A percentile compares a stretch with the other conserved stretches of the same genome.
Evolutionary conservation across 2,888 invertebrate species (phyloP).

Genomic region (Chydorus sphaericus): DNA sequence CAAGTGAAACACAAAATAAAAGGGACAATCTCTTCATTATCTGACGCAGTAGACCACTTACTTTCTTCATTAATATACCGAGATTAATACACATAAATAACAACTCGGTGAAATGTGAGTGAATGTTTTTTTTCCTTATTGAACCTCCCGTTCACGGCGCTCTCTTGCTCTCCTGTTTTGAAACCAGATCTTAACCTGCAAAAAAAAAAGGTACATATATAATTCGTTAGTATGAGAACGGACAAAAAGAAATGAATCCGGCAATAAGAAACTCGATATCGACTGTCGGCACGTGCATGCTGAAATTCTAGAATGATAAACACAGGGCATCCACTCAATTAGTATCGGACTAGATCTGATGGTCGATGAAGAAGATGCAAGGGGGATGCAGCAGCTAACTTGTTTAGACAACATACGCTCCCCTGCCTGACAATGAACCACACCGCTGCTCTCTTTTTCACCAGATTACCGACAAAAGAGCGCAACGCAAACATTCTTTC

Average conservation of each 20-base stretch:
- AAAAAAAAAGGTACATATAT: not conserved
- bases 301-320: conserved; percentile 1
- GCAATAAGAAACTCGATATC: not conserved
- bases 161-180: conserved; percentile 15
- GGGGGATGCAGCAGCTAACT: too few species aligned
- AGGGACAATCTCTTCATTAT: too few species aligned
- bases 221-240: not conserved
- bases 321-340: not conserved
- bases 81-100: too few species aligned
- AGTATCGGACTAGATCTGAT: conserved; percentile 1
- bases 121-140: not conserved
- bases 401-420: not conserved
- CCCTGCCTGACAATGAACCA: not conserved
- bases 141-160: conserved; percentile 12
- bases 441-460: conserved; percentile 3
- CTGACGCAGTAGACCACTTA: too few species aligned
- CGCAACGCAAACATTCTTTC: conserved; percentile 5
- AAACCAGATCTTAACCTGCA: conserved; percentile 16
- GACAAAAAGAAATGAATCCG: not conserved
- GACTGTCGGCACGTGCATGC: conserved; percentile 3
- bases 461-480: conserved; percentile 6
- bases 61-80: too few species aligned
- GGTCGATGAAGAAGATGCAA: too few species aligned
- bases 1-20: not conserved
- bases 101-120: too few species aligned